Conservation (phyloP, 2,888 invertebrate species). For the Drosophila helvetica region DNA sequence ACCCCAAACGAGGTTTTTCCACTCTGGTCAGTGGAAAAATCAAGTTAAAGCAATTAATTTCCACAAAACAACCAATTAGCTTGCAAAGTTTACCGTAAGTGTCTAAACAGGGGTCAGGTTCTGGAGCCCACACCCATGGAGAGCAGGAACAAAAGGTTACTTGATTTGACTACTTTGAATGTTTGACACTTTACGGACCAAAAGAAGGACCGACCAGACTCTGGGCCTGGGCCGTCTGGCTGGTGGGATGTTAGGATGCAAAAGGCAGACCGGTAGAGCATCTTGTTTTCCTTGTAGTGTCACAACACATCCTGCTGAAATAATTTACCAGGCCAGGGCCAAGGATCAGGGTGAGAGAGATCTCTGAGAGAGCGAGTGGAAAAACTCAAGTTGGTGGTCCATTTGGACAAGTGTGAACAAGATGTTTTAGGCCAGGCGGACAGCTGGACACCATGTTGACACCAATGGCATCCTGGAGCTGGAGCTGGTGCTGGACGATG, state of each 20-base stretch:
- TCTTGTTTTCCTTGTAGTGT: conserved; percentile 77
- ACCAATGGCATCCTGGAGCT: conserved; percentile 71
- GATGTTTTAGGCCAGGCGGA: conserved; percentile 81
- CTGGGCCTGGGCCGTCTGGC: conserved; percentile 14
- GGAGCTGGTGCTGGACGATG: conserved; percentile 43
- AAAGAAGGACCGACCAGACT: background rate
- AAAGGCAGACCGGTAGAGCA: conserved; percentile 47
- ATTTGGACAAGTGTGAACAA: conserved; percentile 82
- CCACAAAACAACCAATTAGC: conserved; percentile 84
- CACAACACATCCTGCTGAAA: conserved; percentile 79
- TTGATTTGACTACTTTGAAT: conserved; percentile 83
- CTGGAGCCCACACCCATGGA: conserved; percentile 25
- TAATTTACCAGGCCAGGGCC: conserved; percentile 64
- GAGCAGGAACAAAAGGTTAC: conserved; percentile 79
- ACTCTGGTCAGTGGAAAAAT: conserved; percentile 67
- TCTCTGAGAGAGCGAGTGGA: conserved; percentile 18
- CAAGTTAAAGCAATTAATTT: conserved; percentile 84
- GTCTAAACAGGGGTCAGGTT: conserved; percentile 73
- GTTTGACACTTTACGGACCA: conserved; percentile 82
- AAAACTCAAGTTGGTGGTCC: conserved; percentile 47
- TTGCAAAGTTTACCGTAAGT: conserved; percentile 83
- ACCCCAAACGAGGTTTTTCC: conserved; percentile 6
- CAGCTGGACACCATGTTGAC: conserved; percentile 69
- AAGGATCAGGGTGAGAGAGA: conserved; percentile 1
- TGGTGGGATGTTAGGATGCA: conserved; percentile 22